Percentiles rank a stretch among this genome's conserved stretches.
Evolutionary conservation across 2,888 invertebrate species (phyloP).

Genomic region (Eledone cirrhosa): DNA sequence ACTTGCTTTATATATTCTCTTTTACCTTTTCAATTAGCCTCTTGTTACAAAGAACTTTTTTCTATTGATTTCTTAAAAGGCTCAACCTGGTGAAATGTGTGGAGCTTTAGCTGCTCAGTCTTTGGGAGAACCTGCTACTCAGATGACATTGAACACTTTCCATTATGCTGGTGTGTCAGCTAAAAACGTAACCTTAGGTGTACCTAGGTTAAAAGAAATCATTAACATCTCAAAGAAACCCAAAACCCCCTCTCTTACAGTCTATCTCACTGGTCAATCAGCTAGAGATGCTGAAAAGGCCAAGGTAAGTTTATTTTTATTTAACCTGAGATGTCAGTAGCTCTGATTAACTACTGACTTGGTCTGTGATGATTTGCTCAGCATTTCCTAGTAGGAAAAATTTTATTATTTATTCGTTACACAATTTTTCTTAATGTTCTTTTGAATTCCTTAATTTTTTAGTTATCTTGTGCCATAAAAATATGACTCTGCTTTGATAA

Average conservation of each 20-base stretch:
- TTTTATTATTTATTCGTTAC: too few relatives aligned
- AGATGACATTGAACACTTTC: constrained; percentile 93
- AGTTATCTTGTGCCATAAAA: too few relatives aligned
- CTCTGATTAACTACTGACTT: too few relatives aligned
- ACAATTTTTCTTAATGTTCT: too few relatives aligned
- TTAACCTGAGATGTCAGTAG: too few relatives aligned
- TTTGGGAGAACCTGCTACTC: constrained; percentile 98
- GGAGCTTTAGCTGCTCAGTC: constrained; percentile 99
- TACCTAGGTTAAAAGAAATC: constrained; percentile 90
- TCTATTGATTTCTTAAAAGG: constrained; percentile 51
- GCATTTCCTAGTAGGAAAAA: too few relatives aligned
- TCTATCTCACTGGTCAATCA: constrained; percentile 96
- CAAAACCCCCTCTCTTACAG: constrained; percentile 98
- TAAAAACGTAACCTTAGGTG: constrained; percentile 99
- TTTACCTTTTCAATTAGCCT: too few relatives aligned
- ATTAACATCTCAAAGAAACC: constrained; percentile 99
- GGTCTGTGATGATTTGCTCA: too few relatives aligned
- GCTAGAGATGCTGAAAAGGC: constrained; percentile 99
- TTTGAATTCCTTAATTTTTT: too few relatives aligned
- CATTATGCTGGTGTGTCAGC: constrained; percentile 99
- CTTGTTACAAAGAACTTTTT: not conserved
- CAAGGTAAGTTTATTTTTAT: constrained; percentile 74
- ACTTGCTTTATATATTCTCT: too few relatives aligned
- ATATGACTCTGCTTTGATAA: too few relatives aligned
- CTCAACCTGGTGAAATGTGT: constrained; percentile 96